Evolutionary conservation across 2,113 vertebrate genomes (phyloP), one percentile per base, ranked within the genome.

Genomic region (Natator depressus): DNA sequence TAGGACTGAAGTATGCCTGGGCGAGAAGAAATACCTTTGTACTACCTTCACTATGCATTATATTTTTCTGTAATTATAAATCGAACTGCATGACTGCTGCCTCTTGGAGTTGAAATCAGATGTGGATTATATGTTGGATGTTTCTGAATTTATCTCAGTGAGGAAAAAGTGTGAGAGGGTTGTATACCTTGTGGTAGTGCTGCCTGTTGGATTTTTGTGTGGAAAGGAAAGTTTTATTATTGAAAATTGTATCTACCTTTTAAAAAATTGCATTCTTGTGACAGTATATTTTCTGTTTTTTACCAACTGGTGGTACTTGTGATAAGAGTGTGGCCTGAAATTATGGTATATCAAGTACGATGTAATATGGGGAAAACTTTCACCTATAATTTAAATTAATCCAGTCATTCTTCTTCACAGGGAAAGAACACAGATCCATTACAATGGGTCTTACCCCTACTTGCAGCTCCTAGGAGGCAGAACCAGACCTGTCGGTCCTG

Each of bases 211-310:
- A 5, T 76, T 90, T 94, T 89, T 1, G 65, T 86, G 22, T 29
- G 19, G 83, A 53, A 16, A 2, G 25, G 29, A 46, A 84, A 72
- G 5, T 49, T 35, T 1, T 46, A 16, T 38, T 62, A 59, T 31
- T 0, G 31, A 90, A n/a, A 49, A 8, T 2, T 8, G 42, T 27
- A n/a, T 72, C 57, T 81, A 83, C 24, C 27, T 94, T 83, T 80
- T 59, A 49, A 50, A 84, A 0, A 0, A 0, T 53, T 49, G 10
- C 54, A 55, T 55, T 55, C 54, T 55, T 1, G 0, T 42, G 82
- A 84, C 10, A 38, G 22, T 16, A 6, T 53, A 1, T 6, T 42
- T 76, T 42, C 88, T 65, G 76, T 80, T 84, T 51, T 84, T 51
- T 81, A 55, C 17, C 53, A 65, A 16, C 4, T 51, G 2, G 2